Conservation (phyloP, 2,113 vertebrate genomes). For the Narcine bancroftii region DNA sequence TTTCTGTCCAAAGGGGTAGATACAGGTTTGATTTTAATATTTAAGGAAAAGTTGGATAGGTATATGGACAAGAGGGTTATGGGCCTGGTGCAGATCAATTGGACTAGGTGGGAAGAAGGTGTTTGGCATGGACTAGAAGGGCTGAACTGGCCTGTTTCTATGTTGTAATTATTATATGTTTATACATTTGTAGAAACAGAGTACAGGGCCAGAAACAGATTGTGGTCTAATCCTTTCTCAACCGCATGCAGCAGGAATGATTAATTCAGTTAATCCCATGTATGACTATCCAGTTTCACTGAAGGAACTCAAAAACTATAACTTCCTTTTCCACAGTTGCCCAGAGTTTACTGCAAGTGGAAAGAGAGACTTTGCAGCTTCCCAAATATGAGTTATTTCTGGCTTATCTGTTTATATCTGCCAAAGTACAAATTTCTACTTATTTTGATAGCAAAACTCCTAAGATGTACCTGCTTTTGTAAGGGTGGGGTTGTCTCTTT, state of each 20-base stretch:
- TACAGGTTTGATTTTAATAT: too few relatives aligned
- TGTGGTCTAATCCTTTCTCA: not conserved
- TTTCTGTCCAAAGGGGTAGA: too few relatives aligned
- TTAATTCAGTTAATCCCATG: not conserved
- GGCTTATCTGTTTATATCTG: not conserved
- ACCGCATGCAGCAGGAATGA: not conserved
- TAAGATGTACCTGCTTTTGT: not conserved
- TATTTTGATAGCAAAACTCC: not conserved
- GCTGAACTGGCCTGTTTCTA: too few relatives aligned
- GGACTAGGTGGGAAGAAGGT: too few relatives aligned
- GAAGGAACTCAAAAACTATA: slow-evolving; percentile 10
- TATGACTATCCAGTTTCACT: not conserved
- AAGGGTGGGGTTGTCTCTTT: not conserved
- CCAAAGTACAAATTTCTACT: too few relatives aligned
- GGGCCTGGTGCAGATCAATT: too few relatives aligned
- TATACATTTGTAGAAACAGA: not conserved
- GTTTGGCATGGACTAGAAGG: too few relatives aligned
- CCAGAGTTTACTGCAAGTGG: not conserved
- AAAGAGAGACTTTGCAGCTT: not conserved
- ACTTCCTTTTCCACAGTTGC: not conserved
- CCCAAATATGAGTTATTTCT: not conserved
- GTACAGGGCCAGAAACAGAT: not conserved
- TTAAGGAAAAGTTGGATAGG: too few relatives aligned
- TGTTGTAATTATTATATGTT: too few relatives aligned
- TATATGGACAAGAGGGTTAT: too few relatives aligned